A percentile compares a stretch with the other conserved stretches of the same genome.
phyloP scores from a whole-genome alignment of 1,140 invertebrate genomes.

The Drosophila miranda region DNA sequence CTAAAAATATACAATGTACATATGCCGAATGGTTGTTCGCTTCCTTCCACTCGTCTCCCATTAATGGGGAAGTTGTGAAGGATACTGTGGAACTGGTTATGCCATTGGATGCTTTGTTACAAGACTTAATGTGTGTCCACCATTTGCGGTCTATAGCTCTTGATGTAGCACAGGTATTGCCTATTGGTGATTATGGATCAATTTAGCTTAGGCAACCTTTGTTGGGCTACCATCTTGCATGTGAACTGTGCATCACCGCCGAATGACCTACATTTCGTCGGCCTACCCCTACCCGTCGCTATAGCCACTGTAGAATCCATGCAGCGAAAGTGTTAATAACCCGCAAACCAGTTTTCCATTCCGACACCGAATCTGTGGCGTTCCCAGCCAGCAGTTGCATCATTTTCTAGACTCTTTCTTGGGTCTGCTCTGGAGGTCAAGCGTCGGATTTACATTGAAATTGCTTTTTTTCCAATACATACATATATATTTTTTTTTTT shows the following conservation, averaged over 20 bases:
- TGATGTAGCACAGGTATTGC: neutral
- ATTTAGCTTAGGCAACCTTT: too few species aligned
- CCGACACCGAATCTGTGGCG: too few species aligned
- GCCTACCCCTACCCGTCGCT: neutral
- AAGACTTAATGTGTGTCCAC: neutral
- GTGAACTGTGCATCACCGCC: constrained; percentile 1
- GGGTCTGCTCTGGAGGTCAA: constrained; percentile 61
- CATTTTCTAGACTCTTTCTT: constrained; percentile 75
- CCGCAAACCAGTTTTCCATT: constrained; percentile 61
- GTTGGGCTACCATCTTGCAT: too few species aligned
- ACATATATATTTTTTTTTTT: constrained; percentile 39
- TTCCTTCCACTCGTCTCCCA: constrained; percentile 13
- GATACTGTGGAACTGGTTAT: constrained; percentile 66
- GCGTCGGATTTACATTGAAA: constrained; percentile 74
- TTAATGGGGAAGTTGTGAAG: constrained; percentile 52
- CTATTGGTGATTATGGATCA: neutral
- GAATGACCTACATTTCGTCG: constrained; percentile 63
- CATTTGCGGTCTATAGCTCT: constrained; percentile 12
- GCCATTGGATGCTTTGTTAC: neutral
- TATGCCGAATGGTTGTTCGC: constrained; percentile 37
- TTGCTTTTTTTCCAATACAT: constrained; percentile 35
- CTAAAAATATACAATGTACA: constrained; percentile 50
- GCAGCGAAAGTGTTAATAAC: constrained; percentile 78
- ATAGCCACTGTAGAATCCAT: constrained; percentile 49
- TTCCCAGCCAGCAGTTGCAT: constrained; percentile 58